phyloP scores from a whole-genome alignment of 2,797 vertebrate species.

The Anguilla obscura region DNA sequence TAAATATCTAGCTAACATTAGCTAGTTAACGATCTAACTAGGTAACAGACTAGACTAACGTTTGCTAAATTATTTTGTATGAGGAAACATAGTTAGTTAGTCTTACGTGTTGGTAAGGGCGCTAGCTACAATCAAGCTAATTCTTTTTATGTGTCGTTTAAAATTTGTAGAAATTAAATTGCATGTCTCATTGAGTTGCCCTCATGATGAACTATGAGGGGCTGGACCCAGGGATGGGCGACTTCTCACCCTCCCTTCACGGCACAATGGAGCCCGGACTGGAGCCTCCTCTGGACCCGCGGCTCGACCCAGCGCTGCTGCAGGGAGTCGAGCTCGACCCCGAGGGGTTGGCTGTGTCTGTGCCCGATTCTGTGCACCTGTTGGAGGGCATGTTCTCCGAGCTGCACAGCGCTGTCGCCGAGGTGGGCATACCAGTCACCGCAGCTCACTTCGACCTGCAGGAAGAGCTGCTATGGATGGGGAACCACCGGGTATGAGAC shows the following conservation, averaged over 20 bases:
- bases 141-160: background rate
- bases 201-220: constrained; percentile 91
- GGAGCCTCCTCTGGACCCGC: constrained; percentile 83
- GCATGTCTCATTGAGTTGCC: constrained; percentile 45
- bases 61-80: constrained; percentile 21
- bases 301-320: constrained; percentile 81
- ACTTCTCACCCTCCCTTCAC: constrained; percentile 76
- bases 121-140: background rate
- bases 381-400: constrained; percentile 97
- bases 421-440: constrained; percentile 90
- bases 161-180: constrained; percentile 7
- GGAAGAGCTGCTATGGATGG: constrained; percentile 96
- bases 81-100: constrained; percentile 3
- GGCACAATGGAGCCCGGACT: constrained; percentile 73
- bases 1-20: background rate
- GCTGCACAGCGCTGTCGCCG: constrained; percentile 89
- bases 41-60: background rate
- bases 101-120: background rate
- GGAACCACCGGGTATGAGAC: constrained; percentile 88
- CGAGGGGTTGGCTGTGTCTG: constrained; percentile 77
- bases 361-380: constrained; percentile 81
- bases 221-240: constrained; percentile 84
- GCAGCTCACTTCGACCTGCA: constrained; percentile 92
- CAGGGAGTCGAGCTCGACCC: constrained; percentile 89
- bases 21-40: background rate